A percentile compares a stretch with the other conserved stretches of the same genome.
These are phyloP conservation scores for Zosterops borbonicus DNA, from an alignment of 2,113 vertebrate genomes.

Conservation along the genomic window DNA sequence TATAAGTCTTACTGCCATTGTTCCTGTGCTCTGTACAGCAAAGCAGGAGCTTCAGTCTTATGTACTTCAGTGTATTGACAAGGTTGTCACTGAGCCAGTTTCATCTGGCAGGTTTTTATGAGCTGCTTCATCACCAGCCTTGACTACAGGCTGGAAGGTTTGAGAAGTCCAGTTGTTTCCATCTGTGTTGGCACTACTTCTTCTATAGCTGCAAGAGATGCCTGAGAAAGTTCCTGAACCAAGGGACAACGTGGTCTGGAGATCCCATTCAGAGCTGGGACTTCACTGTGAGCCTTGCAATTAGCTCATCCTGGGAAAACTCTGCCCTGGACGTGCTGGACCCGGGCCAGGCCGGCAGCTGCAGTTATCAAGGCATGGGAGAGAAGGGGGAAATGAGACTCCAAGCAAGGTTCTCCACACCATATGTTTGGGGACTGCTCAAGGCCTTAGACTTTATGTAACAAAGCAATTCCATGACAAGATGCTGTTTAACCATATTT, in stretches of 20 bases:
- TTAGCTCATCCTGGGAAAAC: not conserved
- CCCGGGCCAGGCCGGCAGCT: slow-evolving; percentile 62
- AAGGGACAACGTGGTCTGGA: not conserved
- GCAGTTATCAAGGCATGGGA: not conserved
- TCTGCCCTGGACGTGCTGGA: slow-evolving; percentile 20
- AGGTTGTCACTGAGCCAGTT: not conserved
- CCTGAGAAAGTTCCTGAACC: not conserved
- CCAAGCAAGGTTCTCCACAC: slow-evolving; percentile 47
- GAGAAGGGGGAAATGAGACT: slow-evolving; percentile 39
- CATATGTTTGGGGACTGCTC: slow-evolving; percentile 73
- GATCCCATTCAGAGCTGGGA: not conserved
- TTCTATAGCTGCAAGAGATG: accelerated
- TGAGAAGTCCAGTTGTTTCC: not conserved
- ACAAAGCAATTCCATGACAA: slow-evolving; percentile 63
- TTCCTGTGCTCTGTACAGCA: not conserved
- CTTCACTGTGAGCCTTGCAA: not conserved
- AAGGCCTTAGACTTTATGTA: slow-evolving; percentile 55
- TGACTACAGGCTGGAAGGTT: not conserved
- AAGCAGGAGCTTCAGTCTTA: not conserved
- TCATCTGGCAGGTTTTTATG: not conserved
- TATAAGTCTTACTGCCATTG: not conserved
- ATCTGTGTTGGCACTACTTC: not conserved
- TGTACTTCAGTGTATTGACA: not conserved
- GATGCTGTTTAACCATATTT: slow-evolving; percentile 61
- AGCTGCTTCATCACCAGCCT: not conserved